These are phyloP conservation scores for Eulimnadia texana DNA, from an alignment of 1,140 invertebrate genomes.

Conservation along the genomic window DNA sequence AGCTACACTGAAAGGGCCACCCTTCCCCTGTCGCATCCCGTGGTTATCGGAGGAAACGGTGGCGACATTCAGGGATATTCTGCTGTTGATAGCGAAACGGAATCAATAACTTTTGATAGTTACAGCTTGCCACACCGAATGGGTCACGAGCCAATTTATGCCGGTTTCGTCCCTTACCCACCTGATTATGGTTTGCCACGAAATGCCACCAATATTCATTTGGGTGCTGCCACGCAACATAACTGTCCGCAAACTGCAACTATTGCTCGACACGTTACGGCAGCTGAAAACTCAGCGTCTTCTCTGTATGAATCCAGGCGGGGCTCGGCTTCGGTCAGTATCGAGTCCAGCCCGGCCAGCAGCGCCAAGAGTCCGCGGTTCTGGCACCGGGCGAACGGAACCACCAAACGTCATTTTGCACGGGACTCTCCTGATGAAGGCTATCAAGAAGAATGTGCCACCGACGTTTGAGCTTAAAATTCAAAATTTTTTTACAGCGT, in stretches of 20 bases:
- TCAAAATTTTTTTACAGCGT: neutral
- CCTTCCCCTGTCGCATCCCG: neutral
- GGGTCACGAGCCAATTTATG: neutral
- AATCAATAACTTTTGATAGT: neutral
- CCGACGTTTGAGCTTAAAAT: constrained; percentile 10
- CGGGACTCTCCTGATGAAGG: constrained; percentile 17
- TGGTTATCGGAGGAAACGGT: neutral
- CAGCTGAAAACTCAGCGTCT: neutral
- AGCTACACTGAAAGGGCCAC: neutral
- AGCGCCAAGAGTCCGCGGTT: constrained; percentile 10
- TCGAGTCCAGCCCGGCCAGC: constrained; percentile 4
- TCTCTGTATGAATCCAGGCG: neutral
- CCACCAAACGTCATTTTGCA: constrained; percentile 8
- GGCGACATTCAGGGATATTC: neutral
- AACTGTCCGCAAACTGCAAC: neutral
- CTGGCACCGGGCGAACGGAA: constrained; percentile 6
- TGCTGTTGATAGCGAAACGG: neutral
- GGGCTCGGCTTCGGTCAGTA: neutral
- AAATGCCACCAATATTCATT: neutral
- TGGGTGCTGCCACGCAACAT: neutral
- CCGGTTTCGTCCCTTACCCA: constrained; percentile 10
- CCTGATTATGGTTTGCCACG: constrained; percentile 15
- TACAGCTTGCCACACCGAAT: constrained; percentile 4
- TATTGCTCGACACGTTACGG: neutral
- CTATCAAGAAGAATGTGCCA: constrained; percentile 17